Evolutionary conservation across 1,140 invertebrate species (phyloP).

Genomic region (Cotesia typhae): DNA sequence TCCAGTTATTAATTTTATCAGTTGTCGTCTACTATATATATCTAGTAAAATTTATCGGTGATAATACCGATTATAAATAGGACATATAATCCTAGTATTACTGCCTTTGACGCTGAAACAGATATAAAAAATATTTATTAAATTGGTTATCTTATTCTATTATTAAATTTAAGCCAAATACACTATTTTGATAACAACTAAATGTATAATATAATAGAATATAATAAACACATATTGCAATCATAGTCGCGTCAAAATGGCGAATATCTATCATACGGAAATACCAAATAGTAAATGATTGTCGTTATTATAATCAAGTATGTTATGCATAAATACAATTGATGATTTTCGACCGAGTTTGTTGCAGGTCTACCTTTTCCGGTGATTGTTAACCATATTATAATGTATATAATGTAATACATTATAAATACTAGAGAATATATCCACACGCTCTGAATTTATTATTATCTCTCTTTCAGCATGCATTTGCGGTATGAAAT

Average conservation of each 20-base stretch:
- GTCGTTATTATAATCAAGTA: constrained; percentile 11
- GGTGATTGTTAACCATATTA: neutral
- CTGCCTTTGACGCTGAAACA: neutral
- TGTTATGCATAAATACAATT: constrained; percentile 20
- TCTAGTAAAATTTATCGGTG: too few species aligned
- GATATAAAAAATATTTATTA: constrained; percentile 3
- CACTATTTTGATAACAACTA: neutral
- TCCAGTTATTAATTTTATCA: too few species aligned
- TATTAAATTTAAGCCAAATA: neutral
- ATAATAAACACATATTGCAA: neutral
- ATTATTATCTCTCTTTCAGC: neutral
- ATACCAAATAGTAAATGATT: constrained; percentile 13
- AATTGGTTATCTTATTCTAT: neutral
- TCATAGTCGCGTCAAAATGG: neutral
- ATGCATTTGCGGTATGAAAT: neutral
- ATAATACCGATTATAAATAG: too few species aligned
- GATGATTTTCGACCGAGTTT: constrained; percentile 16
- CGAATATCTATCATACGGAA: neutral
- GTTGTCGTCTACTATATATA: too few species aligned
- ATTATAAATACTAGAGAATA: neutral
- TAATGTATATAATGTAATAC: neutral
- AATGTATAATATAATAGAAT: neutral
- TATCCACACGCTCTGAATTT: neutral
- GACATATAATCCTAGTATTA: neutral
- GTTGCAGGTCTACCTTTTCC: neutral